These are phyloP conservation scores for Tachina grossa DNA, from an alignment of 2,888 invertebrate species.

Conservation along the genomic window DNA sequence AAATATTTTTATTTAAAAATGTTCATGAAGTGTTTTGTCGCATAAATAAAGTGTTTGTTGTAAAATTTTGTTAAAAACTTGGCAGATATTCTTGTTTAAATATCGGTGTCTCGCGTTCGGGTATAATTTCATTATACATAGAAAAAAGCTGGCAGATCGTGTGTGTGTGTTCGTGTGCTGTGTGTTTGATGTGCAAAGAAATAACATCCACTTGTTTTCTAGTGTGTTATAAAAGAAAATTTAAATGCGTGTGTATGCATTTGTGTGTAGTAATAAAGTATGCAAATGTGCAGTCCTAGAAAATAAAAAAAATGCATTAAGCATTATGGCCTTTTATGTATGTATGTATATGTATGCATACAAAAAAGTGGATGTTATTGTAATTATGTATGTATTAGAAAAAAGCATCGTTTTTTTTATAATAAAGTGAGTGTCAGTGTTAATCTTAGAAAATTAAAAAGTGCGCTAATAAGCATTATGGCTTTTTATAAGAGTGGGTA, in stretches of 20 bases:
- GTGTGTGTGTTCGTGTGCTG: not conserved
- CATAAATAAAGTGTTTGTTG: no score
- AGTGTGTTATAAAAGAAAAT: not conserved
- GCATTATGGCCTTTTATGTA: not conserved
- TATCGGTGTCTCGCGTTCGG: not conserved
- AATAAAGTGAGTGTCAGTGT: not conserved
- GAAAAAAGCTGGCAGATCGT: not conserved
- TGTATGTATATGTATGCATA: not conserved
- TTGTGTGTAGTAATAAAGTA: no score
- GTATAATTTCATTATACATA: not conserved
- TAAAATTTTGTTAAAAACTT: no score
- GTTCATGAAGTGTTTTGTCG: no score
- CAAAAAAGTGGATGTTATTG: not conserved
- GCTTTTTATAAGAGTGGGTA: no score
- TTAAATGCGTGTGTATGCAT: no score
- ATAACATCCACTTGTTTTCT: not conserved
- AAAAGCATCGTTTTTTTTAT: not conserved
- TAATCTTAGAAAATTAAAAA: no score
- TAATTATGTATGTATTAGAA: not conserved
- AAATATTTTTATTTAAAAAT: no score
- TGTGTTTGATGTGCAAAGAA: not conserved
- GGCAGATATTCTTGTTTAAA: not conserved
- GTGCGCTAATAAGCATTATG: no score
- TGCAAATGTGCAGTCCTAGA: no score
- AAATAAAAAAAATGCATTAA: not conserved